Percentiles rank a stretch among this genome's conserved stretches.
Conservation (phyloP, 2,113 vertebrate genomes). For the Sceloporus undulatus region DNA sequence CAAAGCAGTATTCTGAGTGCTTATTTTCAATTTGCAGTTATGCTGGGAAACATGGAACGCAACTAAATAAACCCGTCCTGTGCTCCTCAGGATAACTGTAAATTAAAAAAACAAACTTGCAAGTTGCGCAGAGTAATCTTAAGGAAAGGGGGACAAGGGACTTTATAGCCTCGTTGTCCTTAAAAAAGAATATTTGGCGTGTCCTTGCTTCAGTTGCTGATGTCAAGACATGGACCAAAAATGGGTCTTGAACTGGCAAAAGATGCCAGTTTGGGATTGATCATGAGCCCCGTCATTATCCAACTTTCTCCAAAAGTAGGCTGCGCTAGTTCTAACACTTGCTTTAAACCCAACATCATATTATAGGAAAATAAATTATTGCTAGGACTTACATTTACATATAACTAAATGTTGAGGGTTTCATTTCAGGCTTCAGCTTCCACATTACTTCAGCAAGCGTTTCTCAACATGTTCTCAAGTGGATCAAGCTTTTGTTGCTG, state of each 20-base stretch:
- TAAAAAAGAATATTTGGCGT: slow-evolving; percentile 40
- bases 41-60: slow-evolving; percentile 73
- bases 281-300: background rate
- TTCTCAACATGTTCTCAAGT: background rate
- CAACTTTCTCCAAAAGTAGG: background rate
- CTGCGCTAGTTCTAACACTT: too few species aligned
- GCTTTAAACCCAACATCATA: too few species aligned
- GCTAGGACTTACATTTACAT: too few species aligned
- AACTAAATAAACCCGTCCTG: slow-evolving; percentile 62
- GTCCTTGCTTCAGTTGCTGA: slow-evolving; percentile 21
- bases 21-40: slow-evolving; percentile 83
- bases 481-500: background rate
- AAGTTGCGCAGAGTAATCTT: slow-evolving; percentile 39
- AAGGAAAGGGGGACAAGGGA: slow-evolving; percentile 39
- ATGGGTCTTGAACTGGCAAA: background rate
- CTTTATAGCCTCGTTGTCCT: slow-evolving; percentile 52
- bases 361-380: too few species aligned
- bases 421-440: background rate
- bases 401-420: background rate
- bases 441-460: background rate
- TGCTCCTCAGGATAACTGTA: slow-evolving; percentile 64
- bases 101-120: slow-evolving; percentile 68
- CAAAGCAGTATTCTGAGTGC: slow-evolving; percentile 62
- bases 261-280: background rate
- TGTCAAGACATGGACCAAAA: background rate